A percentile compares a stretch with the other conserved stretches of the same genome.
Evolutionary conservation across 2,888 invertebrate genomes (phyloP).

Genomic region (Parnassius apollo): DNA sequence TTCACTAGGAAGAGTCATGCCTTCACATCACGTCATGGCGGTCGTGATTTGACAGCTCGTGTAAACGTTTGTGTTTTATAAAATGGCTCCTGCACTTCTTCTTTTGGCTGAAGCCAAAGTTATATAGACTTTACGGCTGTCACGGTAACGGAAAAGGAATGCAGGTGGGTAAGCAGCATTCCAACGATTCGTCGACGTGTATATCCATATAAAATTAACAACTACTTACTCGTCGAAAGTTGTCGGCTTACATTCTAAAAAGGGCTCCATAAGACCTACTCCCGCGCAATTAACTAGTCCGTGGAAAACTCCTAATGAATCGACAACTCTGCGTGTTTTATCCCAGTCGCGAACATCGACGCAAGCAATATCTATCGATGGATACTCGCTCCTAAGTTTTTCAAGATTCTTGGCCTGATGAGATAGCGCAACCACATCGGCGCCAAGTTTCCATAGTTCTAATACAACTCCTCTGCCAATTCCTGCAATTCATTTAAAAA

Average conservation of each 20-base stretch:
- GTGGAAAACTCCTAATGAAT: constrained; percentile 84
- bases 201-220: too few species aligned
- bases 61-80: too few species aligned
- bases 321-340: constrained; percentile 78
- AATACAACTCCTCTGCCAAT: constrained; percentile 87
- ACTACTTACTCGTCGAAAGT: constrained; percentile 85
- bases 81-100: too few species aligned
- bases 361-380: constrained; percentile 81
- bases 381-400: constrained; percentile 80
- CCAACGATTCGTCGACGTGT: too few species aligned
- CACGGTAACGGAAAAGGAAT: too few species aligned
- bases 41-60: too few species aligned
- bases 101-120: too few species aligned
- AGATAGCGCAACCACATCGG: constrained; percentile 87
- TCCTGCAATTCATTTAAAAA: constrained; percentile 55
- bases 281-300: constrained; percentile 95
- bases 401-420: constrained; percentile 84
- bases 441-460: constrained; percentile 84
- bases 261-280: constrained; percentile 84
- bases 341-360: constrained; percentile 90
- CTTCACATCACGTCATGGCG: too few species aligned
- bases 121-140: too few species aligned
- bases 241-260: constrained; percentile 85
- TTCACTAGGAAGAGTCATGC: too few species aligned
- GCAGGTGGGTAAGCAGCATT: too few species aligned